These are phyloP conservation scores for Mormyrops boulengeri DNA, from an alignment of 2,797 vertebrate genomes.

Conservation along the genomic window DNA sequence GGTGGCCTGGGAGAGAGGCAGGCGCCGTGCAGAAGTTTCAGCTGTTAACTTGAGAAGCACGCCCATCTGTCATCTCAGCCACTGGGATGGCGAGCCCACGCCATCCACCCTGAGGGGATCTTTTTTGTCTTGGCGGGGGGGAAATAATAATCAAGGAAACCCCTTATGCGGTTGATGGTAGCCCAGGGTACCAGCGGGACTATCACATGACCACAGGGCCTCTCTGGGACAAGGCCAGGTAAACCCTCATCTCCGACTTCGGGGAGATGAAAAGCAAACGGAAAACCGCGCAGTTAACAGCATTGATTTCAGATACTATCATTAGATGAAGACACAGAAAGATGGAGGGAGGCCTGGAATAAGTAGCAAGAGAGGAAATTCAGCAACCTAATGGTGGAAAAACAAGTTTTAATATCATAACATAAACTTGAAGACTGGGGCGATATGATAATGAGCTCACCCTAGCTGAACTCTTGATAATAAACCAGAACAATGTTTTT, in stretches of 20 bases:
- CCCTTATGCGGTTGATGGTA: background rate
- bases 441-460: slow-evolving; percentile 23
- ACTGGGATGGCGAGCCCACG: background rate
- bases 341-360: background rate
- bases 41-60: background rate
- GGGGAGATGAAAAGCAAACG: background rate
- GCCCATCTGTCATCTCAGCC: background rate
- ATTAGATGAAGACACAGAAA: background rate
- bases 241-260: background rate
- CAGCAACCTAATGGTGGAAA: background rate
- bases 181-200: background rate
- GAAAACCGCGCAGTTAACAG: background rate
- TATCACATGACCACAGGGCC: background rate
- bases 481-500: background rate
- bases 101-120: background rate
- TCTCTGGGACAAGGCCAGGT: background rate
- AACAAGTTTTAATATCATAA: slow-evolving; percentile 6
- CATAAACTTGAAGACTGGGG: slow-evolving; percentile 10
- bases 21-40: background rate
- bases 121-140: background rate
- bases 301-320: background rate
- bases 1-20: background rate
- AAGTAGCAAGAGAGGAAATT: background rate
- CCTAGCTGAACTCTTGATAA: background rate
- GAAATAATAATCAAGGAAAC: background rate